Evolutionary conservation across 2,113 vertebrate species (phyloP).

Genomic region (Chunga burmeisteri): DNA sequence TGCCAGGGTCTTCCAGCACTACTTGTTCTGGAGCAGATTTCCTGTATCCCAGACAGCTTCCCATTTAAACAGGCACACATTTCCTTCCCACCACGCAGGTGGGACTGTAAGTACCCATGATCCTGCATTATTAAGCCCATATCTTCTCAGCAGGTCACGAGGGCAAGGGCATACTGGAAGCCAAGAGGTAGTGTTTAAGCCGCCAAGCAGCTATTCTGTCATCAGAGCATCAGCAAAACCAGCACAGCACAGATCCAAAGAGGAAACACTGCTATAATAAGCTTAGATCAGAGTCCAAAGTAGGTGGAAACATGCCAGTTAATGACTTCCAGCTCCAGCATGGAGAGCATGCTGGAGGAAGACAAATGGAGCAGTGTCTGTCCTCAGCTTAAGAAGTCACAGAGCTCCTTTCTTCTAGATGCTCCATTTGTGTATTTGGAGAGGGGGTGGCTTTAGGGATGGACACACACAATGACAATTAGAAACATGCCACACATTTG

Average conservation of each 20-base stretch:
- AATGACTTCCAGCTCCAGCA: slow-evolving; percentile 36
- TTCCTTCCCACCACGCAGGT: slow-evolving; percentile 22
- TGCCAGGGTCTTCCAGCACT: background rate
- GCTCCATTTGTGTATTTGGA: background rate
- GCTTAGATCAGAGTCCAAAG: slow-evolving; percentile 33
- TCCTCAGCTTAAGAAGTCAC: background rate
- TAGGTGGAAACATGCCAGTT: slow-evolving; percentile 4
- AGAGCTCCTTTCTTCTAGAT: slow-evolving; percentile 17
- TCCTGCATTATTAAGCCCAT: background rate
- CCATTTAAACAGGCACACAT: background rate
- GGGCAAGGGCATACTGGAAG: background rate
- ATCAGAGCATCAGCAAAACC: background rate
- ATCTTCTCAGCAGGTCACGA: background rate
- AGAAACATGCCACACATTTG: background rate
- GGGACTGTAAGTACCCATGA: background rate
- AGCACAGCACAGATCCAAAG: background rate
- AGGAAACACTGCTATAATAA: slow-evolving; percentile 31
- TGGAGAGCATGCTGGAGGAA: background rate
- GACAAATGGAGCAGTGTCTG: slow-evolving; percentile 16
- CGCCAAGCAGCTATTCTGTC: background rate
- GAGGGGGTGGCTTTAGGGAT: background rate
- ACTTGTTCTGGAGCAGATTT: slow-evolving; percentile 34
- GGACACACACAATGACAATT: background rate
- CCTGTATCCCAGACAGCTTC: slow-evolving; percentile 21
- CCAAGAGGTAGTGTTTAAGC: background rate